phyloP scores from a whole-genome alignment of 2,888 invertebrate species.

The Chaetogeoica ovagalla region DNA sequence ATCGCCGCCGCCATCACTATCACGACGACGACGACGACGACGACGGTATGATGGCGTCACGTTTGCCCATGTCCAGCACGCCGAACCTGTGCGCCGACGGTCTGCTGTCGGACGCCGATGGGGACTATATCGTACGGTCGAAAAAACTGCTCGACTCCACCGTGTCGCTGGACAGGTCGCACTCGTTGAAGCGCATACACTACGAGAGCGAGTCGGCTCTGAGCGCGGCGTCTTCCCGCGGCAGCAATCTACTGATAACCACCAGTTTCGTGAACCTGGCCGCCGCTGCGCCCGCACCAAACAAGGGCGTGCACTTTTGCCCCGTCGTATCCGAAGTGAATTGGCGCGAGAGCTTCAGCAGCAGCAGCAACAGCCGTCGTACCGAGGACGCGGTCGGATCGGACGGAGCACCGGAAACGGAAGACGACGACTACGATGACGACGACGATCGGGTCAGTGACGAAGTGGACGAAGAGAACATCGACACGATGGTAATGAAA shows the following conservation, averaged over 20 bases:
- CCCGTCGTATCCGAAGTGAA: constrained; percentile 79
- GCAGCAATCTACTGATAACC: constrained; percentile 57
- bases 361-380: constrained; percentile 27
- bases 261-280: constrained; percentile 57
- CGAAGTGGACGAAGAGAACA: constrained; percentile 48
- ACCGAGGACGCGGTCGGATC: constrained; percentile 8
- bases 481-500: constrained; percentile 48
- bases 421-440: constrained; percentile 43
- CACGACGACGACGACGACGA: neutral
- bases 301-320: constrained; percentile 75
- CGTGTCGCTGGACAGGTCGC: constrained; percentile 55
- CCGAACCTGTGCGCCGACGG: constrained; percentile 63
- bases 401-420: constrained; percentile 45
- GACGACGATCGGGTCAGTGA: constrained; percentile 19
- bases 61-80: constrained; percentile 62
- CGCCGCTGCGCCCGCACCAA: constrained; percentile 57
- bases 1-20: neutral
- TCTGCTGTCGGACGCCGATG: constrained; percentile 47
- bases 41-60: constrained; percentile 55
- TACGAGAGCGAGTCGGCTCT: constrained; percentile 55
- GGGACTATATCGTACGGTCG: constrained; percentile 26
- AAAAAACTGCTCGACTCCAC: constrained; percentile 54
- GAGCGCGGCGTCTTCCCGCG: constrained; percentile 56
- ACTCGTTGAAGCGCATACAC: constrained; percentile 56
- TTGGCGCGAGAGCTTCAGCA: constrained; percentile 70